Base-by-base conservation (phyloP, 2,888 invertebrate genomes). In the Tipula helvola region DNA sequence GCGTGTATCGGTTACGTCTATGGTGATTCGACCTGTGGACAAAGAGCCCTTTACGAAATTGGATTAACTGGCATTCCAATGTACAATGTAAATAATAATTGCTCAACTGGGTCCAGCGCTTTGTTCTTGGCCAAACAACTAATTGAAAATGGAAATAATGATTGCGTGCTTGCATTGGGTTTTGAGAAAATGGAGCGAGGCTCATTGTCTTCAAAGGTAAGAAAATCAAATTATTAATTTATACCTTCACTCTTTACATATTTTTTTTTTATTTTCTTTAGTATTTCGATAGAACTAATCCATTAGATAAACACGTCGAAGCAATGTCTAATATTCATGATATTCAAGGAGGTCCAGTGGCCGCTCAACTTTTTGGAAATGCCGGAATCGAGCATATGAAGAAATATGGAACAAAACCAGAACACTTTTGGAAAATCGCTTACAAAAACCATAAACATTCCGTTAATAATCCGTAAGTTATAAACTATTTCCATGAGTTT, bases 111-210 rank as follows among this genome's bases (percentile, higher is more conserved):
- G 41, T 96, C 99, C 0, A 97, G 96, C 87, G 99, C 99, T 0
- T 91, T 99, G 3, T 94, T 95, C 90, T 92, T 99, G 89, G 98
- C 96, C 0, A 98, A 98, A 90, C 98, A 99, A 91, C 93, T 98
- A 28, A 93, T 99, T n/a, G 96, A 97, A 92, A 95, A 96, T 88
- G 98, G 97, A 13, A 93, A 95, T 89, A 94, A 95, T 18, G 96
- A 98, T 89, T 97, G 99, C 90, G 95, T 97, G 0, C 92, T 99
- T 87, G 99, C 98, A 1, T 92, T 99, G 42, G 99, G 99, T 3
- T 99, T 99, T 91, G 99, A 99, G 90, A 99, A 99, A 92, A 99
- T 99, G 99, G 95, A 98, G 88, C 94, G 95, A 13, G 99, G 99
- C 0, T 98, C 99, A 0, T 92, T 99, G 12, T 92, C 94, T 13